Conservation (phyloP, 2,113 vertebrate species). For the Cebus imitator region DNA sequence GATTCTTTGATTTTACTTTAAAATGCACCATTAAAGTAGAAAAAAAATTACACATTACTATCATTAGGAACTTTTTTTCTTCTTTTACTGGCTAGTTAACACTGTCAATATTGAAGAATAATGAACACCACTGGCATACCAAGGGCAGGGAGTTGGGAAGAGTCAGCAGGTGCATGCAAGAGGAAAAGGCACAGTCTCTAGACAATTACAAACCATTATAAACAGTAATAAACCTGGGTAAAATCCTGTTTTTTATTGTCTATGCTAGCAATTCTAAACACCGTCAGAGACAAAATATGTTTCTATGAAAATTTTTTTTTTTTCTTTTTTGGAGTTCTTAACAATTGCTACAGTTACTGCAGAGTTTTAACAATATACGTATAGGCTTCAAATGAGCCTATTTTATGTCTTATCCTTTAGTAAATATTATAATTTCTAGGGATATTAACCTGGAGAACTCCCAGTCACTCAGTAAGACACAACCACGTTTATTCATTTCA, state of each 20-base stretch:
- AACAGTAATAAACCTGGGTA: not conserved
- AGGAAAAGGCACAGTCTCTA: not conserved
- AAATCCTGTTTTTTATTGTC: not conserved
- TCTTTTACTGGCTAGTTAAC: not conserved
- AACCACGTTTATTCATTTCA: not conserved
- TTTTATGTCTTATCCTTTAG: not conserved
- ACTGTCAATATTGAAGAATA: not conserved
- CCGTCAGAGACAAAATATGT: not conserved
- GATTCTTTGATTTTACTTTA: slow-evolving; percentile 50
- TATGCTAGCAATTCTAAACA: not conserved
- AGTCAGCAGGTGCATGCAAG: not conserved
- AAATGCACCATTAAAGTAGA: not conserved
- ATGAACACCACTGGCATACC: not conserved
- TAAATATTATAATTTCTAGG: not conserved
- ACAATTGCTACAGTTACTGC: not conserved
- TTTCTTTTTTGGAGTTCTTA: not conserved
- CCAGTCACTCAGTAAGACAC: not conserved
- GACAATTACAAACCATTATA: not conserved
- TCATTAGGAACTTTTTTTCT: not conserved
- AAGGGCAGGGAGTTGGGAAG: not conserved
- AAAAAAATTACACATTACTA: not conserved
- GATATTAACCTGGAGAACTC: not conserved
- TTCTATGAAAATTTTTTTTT: not conserved
- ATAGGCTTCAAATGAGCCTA: not conserved
- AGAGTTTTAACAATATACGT: not conserved